These are phyloP conservation scores for Rhabdophis nuchalis DNA, from an alignment of 2,797 vertebrate species.

Conservation along the genomic window DNA sequence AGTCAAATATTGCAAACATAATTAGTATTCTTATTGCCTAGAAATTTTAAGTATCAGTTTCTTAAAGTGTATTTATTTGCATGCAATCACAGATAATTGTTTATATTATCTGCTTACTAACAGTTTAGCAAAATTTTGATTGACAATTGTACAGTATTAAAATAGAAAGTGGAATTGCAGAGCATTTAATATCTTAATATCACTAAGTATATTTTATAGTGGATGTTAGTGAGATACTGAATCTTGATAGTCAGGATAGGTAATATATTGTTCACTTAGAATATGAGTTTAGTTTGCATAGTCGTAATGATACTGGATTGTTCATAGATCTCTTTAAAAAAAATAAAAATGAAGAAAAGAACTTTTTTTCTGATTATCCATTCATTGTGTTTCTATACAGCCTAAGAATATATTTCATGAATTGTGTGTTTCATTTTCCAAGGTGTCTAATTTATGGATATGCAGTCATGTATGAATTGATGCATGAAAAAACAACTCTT, in stretches of 20 bases:
- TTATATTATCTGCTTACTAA: background rate
- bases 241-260: background rate
- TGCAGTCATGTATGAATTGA: too few relatives aligned
- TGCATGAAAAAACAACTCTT: background rate
- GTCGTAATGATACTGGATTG: background rate
- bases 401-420: background rate
- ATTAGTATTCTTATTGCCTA: background rate
- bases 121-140: constrained; percentile 26
- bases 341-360: background rate
- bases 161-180: constrained; percentile 2
- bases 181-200: background rate
- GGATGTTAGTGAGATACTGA: background rate
- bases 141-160: constrained; percentile 1
- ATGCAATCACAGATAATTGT: background rate
- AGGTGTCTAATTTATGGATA: background rate
- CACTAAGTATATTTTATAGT: background rate
- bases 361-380: background rate
- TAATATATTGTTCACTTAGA: background rate
- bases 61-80: background rate
- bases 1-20: background rate
- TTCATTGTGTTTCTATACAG: background rate
- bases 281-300: background rate
- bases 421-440: background rate
- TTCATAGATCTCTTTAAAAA: background rate
- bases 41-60: background rate